These are phyloP conservation scores for Silurus lanzhouensis DNA, from an alignment of 2,797 vertebrate genomes.

Conservation along the genomic window DNA sequence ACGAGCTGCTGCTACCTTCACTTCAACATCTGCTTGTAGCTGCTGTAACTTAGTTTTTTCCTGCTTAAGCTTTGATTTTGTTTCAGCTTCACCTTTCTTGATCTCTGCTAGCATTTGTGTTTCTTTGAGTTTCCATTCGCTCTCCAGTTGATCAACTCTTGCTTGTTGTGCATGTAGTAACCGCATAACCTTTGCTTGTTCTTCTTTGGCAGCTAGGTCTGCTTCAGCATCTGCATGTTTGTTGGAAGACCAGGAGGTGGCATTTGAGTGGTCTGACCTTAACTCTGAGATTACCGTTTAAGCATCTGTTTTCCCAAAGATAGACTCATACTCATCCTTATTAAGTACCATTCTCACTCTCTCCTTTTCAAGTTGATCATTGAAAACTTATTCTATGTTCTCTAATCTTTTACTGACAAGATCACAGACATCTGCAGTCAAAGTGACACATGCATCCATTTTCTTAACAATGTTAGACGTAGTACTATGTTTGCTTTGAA, in stretches of 20 bases:
- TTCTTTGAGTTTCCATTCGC: neutral
- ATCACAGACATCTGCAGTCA: neutral
- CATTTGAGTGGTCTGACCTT: neutral
- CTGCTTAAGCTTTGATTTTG: neutral
- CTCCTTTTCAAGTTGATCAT: neutral
- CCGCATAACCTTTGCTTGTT: too few species aligned
- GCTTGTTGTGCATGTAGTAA: too few species aligned
- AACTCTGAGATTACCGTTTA: too few species aligned
- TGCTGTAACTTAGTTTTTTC: neutral
- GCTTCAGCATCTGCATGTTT: neutral
- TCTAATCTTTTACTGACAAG: neutral
- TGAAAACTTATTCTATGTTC: neutral
- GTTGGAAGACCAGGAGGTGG: neutral
- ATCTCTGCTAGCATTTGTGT: neutral
- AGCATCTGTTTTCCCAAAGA: too few species aligned
- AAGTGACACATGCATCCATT: too few species aligned
- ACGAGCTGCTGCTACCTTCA: neutral
- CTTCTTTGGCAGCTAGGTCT: neutral
- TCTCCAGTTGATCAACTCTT: too few species aligned
- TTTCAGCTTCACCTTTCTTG: neutral
- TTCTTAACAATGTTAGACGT: too few species aligned
- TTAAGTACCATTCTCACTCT: neutral
- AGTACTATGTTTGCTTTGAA: too few species aligned
- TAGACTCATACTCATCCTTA: too few species aligned
- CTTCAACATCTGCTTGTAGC: neutral